Evolutionary conservation across 2,888 invertebrate genomes (phyloP).

Genomic region (Congeria kusceri): DNA sequence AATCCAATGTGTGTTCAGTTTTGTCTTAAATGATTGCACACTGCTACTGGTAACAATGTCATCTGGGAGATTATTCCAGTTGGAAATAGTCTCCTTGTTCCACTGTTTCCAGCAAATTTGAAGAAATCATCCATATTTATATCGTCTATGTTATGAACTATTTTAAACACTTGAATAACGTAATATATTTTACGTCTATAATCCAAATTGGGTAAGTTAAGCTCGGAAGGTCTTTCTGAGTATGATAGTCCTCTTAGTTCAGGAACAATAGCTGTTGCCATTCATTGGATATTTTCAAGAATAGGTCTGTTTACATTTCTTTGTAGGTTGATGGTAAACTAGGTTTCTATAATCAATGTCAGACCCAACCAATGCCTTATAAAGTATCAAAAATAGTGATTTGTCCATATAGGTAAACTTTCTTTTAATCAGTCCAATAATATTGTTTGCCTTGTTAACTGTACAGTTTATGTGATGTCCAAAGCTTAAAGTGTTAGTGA

Average conservation of each 20-base stretch:
- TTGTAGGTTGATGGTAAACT: slow-evolving; percentile 10
- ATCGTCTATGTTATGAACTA: slow-evolving; percentile 23
- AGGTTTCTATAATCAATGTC: slow-evolving; percentile 29
- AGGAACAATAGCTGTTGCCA: slow-evolving; percentile 16
- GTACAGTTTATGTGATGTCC: background rate
- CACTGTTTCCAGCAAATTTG: background rate
- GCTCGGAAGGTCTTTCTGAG: background rate
- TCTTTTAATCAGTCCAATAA: slow-evolving; percentile 28
- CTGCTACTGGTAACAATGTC: background rate
- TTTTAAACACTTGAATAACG: slow-evolving; percentile 32
- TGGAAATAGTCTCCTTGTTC: background rate
- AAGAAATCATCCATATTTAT: background rate
- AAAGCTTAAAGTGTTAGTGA: slow-evolving; percentile 18
- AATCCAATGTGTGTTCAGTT: background rate
- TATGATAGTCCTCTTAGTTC: slow-evolving; percentile 16
- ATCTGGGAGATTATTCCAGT: background rate
- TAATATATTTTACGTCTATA: slow-evolving; percentile 20
- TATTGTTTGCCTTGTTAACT: slow-evolving; percentile 26
- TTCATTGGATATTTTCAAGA: background rate
- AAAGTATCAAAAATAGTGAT: slow-evolving; percentile 13
- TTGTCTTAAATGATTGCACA: background rate
- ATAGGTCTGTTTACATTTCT: slow-evolving; percentile 27
- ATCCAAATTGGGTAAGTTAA: slow-evolving; percentile 19
- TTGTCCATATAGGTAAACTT: slow-evolving; percentile 38
- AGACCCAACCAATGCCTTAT: slow-evolving; percentile 20